Percentiles rank a stretch among this genome's conserved stretches.
Evolutionary conservation across 2,797 vertebrate genomes (phyloP).

Genomic region (Sandelia bainsii): DNA sequence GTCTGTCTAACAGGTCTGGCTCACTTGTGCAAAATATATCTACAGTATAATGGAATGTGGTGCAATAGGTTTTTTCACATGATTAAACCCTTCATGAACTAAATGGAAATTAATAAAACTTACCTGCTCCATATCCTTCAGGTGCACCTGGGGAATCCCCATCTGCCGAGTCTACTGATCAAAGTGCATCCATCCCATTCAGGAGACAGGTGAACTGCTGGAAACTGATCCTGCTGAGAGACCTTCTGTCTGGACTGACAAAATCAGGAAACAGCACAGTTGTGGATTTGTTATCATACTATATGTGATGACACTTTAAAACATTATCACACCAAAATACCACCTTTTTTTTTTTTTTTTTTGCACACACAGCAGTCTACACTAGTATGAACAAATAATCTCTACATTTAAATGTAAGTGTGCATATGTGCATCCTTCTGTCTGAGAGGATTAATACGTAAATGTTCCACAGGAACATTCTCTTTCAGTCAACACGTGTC

Average conservation of each 20-base stretch:
- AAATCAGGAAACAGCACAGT: slow-evolving; percentile 35
- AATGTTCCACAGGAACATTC: no score
- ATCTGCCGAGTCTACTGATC: slow-evolving; percentile 63
- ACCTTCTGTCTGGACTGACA: slow-evolving; percentile 58
- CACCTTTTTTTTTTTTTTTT: no score
- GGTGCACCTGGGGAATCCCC: slow-evolving; percentile 65
- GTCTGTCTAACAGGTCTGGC: background rate
- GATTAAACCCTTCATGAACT: slow-evolving; percentile 45
- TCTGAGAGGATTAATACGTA: no score
- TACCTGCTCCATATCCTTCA: slow-evolving; percentile 41
- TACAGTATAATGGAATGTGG: background rate
- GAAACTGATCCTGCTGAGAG: slow-evolving; percentile 49
- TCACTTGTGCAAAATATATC: slow-evolving; percentile 7
- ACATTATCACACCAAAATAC: no score
- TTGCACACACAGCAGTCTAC: no score
- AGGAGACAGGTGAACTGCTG: slow-evolving; percentile 55
- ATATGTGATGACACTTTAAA: background rate
- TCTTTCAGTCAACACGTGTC: no score
- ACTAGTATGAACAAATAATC: no score
- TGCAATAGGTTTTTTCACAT: slow-evolving; percentile 22
- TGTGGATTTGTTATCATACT: slow-evolving; percentile 44
- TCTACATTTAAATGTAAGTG: no score
- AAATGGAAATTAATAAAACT: slow-evolving; percentile 50
- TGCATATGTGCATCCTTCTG: no score
- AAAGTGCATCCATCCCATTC: slow-evolving; percentile 51